Evolutionary conservation across 2,888 invertebrate genomes (phyloP).

Genomic region (Tiphia femorata): DNA sequence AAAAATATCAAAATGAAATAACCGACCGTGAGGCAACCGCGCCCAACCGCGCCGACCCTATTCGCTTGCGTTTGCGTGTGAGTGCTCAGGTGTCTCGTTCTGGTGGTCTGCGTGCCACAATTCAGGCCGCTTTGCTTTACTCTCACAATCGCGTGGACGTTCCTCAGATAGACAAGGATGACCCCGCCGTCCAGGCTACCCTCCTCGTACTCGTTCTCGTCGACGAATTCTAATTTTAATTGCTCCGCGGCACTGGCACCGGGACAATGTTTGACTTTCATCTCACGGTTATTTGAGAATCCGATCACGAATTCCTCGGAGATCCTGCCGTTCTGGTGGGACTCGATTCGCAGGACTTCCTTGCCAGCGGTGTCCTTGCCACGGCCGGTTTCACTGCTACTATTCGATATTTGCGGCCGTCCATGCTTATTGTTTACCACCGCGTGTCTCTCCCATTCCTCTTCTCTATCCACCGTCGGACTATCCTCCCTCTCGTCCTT

Average conservation of each 20-base stretch:
- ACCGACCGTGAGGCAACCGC: no score
- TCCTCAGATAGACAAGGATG: slow-evolving; percentile 43
- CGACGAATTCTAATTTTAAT: slow-evolving; percentile 44
- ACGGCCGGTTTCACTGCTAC: neutral
- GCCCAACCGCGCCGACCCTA: no score
- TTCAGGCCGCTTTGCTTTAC: slow-evolving; percentile 40
- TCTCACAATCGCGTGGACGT: slow-evolving; percentile 34
- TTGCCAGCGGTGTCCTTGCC: neutral
- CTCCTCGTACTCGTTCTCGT: slow-evolving; percentile 45
- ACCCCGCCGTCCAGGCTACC: slow-evolving; percentile 32
- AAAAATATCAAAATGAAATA: no score
- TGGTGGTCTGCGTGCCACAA: slow-evolving; percentile 49
- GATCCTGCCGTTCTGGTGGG: slow-evolving; percentile 48
- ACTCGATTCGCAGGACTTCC: slow-evolving; percentile 37
- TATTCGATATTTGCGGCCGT: neutral
- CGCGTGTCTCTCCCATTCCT: neutral
- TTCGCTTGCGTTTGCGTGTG: slow-evolving; percentile 41
- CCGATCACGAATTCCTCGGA: slow-evolving; percentile 49
- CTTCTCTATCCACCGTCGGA: no score
- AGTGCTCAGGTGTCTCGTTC: slow-evolving; percentile 27
- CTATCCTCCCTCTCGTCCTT: no score
- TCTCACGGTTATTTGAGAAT: slow-evolving; percentile 36
- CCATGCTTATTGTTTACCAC: neutral
- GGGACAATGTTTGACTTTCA: slow-evolving; percentile 40
- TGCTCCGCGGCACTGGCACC: neutral